Percentiles rank a stretch among this genome's conserved stretches.
Conservation (phyloP, 2,113 vertebrate genomes). For the Chelonoidis abingdonii region DNA sequence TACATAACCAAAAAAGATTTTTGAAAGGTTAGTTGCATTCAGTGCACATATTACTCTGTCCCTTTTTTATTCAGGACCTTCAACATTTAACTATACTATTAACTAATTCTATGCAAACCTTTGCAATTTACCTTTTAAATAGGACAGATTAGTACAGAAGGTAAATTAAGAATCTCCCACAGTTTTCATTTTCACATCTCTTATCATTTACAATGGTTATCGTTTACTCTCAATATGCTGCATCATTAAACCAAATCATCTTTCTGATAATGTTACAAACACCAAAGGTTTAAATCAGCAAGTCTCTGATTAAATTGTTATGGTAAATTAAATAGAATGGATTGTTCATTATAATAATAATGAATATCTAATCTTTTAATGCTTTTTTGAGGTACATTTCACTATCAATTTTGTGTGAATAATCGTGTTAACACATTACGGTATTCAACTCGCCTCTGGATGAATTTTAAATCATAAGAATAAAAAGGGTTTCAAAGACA, state of each 20-base stretch:
- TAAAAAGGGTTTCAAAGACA: neutral
- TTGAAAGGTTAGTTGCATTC: neutral
- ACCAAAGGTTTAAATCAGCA: neutral
- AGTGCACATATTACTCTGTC: neutral
- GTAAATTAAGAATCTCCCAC: neutral
- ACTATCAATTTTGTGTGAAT: neutral
- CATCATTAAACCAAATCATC: neutral
- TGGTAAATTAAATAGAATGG: neutral
- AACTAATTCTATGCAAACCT: neutral
- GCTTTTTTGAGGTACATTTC: neutral
- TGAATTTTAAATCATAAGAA: neutral
- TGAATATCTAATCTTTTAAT: neutral
- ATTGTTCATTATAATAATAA: neutral
- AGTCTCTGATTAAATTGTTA: neutral
- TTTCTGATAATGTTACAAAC: neutral
- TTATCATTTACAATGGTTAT: neutral
- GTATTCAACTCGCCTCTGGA: neutral
- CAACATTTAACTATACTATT: neutral
- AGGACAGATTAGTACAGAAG: neutral
- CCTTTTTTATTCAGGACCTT: neutral
- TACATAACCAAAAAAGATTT: neutral
- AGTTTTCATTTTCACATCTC: neutral
- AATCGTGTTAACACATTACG: neutral
- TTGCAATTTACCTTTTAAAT: neutral
- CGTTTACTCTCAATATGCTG: neutral